phyloP scores from a whole-genome alignment of 37 sponge, comb jelly and placozoan species.

The Eunapius fragilis region DNA sequence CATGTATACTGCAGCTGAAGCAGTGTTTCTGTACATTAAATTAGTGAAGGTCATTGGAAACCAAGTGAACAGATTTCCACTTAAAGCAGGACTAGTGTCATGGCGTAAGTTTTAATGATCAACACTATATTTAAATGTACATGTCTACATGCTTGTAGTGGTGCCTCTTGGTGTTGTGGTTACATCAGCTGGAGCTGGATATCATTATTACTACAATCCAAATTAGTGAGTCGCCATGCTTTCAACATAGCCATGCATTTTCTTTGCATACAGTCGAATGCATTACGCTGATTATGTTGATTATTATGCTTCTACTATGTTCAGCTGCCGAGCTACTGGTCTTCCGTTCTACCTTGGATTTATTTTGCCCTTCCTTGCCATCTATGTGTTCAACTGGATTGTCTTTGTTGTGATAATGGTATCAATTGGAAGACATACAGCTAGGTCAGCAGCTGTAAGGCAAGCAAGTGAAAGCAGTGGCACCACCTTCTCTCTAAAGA shows the following conservation, averaged over 20 bases:
- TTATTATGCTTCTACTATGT: neutral
- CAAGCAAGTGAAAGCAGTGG: neutral
- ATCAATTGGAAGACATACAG: constrained; percentile 7
- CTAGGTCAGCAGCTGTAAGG: neutral
- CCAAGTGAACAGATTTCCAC: neutral
- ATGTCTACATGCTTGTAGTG: constrained; percentile 17
- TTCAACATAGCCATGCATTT: no score
- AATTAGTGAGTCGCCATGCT: neutral
- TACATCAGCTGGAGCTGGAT: constrained; percentile 38
- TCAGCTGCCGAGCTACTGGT: constrained; percentile 52
- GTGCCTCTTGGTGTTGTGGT: constrained; percentile 30
- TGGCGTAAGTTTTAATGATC: no score
- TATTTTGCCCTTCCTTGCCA: constrained; percentile 45
- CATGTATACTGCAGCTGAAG: constrained; percentile 32
- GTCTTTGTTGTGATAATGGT: constrained; percentile 42
- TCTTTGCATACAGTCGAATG: no score
- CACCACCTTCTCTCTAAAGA: neutral
- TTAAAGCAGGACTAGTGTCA: neutral
- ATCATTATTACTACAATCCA: constrained; percentile 21
- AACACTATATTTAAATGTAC: no score
- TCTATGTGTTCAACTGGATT: constrained; percentile 70
- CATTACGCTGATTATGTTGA: no score
- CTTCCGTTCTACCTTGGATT: constrained; percentile 65
- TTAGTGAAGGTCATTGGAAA: constrained; percentile 17
- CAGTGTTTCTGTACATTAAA: constrained; percentile 26